phyloP scores from a whole-genome alignment of 1,140 invertebrate species.

The Drosophila sechellia region DNA sequence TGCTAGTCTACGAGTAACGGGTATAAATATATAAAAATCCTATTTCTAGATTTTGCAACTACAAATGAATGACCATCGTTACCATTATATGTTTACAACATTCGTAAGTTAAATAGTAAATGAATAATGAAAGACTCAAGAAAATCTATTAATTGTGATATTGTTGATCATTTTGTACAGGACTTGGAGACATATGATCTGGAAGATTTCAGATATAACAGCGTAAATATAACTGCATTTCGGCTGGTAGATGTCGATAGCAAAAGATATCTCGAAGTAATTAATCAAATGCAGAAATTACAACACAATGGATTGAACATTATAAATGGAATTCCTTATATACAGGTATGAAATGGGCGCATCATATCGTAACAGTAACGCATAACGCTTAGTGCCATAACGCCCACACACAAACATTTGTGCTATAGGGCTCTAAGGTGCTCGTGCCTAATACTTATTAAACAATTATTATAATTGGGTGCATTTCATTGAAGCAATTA shows the following conservation, averaged over 20 bases:
- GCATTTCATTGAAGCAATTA: too few species aligned
- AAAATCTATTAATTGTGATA: neutral
- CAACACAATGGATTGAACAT: conserved; percentile 85
- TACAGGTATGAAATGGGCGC: conserved; percentile 53
- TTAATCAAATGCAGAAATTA: conserved; percentile 95
- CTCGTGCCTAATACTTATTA: too few species aligned
- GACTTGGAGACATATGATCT: conserved; percentile 96
- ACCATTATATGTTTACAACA: conserved; percentile 97
- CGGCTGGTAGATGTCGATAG: conserved; percentile 93
- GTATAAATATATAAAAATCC: too few species aligned
- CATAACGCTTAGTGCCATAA: too few species aligned
- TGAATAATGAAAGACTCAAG: neutral
- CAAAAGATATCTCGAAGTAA: conserved; percentile 89
- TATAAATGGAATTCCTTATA: conserved; percentile 67
- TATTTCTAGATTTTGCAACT: conserved; percentile 84
- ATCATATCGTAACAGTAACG: too few species aligned
- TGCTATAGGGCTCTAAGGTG: too few species aligned
- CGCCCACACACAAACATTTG: too few species aligned
- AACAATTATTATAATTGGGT: too few species aligned
- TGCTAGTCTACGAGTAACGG: too few species aligned
- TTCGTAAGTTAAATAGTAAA: conserved; percentile 85
- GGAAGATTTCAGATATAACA: conserved; percentile 97
- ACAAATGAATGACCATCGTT: conserved; percentile 97
- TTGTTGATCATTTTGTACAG: conserved; percentile 75
- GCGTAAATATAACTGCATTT: conserved; percentile 96